Base-by-base conservation (phyloP, 2,888 invertebrate species). In the Caradrina clavipalpis region DNA sequence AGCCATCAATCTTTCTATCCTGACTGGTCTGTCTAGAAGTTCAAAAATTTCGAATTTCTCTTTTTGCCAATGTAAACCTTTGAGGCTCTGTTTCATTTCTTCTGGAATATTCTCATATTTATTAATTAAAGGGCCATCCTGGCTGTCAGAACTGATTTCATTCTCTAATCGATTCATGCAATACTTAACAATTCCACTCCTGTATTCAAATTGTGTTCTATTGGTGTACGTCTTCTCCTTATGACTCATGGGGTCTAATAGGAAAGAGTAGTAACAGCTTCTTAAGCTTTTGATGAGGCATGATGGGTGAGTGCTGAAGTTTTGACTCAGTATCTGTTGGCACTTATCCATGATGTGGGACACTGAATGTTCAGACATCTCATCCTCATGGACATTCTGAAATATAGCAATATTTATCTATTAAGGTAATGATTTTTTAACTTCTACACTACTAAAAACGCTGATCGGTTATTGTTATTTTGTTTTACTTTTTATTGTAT, bases 1-100 rank as follows among this genome's bases (percentile, higher is more conserved):
- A 49, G 94, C 89, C 89, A 96, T 96, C 1, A 97, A 75, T 39
- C 97, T 92, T 13, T 96, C 92, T 71, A 97, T 92, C 62, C 96
- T 95, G 6, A 95, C 93, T 13, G 79, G 81, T 66, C 94, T 90
- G 0, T 89, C 82, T 7, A 94, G 85, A 35, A 92, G 82, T 84
- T 96, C 95, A 87, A 86, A 95, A 56, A 95, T 92, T 86, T 95
- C 94, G 80, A 93, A 90, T 71, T 92, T 94, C 69, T 94, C 91
- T 73, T 94, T 95, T 73, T 94, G 91, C 93, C 93, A 95, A 84
- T 94, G 91, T 45, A 93, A 70, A 1, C 93, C 94, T 86, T 89
- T 89, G 0, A 95, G 87, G 79, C 86, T 92, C 69, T 92, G 86
- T 73, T 86, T 90, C 89, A 94, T 91, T 76, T 93, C 92, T 79